Evolutionary conservation across 2,888 invertebrate species (phyloP).

Genomic region (Allophyes oxyacanthae): DNA sequence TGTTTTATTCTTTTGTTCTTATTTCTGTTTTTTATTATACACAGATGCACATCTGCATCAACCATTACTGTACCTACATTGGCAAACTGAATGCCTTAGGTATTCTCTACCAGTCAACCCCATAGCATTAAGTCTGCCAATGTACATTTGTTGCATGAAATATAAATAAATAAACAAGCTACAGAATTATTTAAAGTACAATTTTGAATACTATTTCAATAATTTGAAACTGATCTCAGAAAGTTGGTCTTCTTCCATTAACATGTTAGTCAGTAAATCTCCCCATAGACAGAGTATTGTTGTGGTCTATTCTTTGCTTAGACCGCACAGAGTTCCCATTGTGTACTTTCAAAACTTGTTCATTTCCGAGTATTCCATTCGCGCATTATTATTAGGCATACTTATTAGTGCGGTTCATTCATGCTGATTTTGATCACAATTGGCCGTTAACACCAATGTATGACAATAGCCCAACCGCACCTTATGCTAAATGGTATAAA

Average conservation of each 20-base stretch:
- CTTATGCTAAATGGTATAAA: slow-evolving; percentile 42
- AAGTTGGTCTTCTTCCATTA: background rate
- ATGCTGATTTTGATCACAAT: slow-evolving; percentile 46
- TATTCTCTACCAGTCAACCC: too few species aligned
- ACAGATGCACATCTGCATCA: too few species aligned
- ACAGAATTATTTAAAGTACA: too few species aligned
- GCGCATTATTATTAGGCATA: slow-evolving; percentile 25
- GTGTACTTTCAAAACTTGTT: slow-evolving; percentile 6
- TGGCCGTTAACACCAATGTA: slow-evolving; percentile 48
- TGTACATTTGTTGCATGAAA: too few species aligned
- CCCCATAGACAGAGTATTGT: background rate
- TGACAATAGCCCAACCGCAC: slow-evolving; percentile 42
- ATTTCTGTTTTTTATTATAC: too few species aligned
- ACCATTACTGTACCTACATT: too few species aligned
- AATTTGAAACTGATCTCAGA: too few species aligned
- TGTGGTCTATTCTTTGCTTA: slow-evolving; percentile 11
- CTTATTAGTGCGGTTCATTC: slow-evolving; percentile 32
- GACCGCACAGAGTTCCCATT: slow-evolving; percentile 33
- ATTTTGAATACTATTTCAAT: too few species aligned
- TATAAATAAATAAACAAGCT: too few species aligned
- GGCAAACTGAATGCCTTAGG: too few species aligned
- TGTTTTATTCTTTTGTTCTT: too few species aligned
- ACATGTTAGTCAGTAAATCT: slow-evolving; percentile 2
- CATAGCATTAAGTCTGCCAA: too few species aligned
- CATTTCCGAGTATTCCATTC: slow-evolving; percentile 12